Evolutionary conservation across 2,113 vertebrate species (phyloP).

Genomic region (Limnothrissa miodon): DNA sequence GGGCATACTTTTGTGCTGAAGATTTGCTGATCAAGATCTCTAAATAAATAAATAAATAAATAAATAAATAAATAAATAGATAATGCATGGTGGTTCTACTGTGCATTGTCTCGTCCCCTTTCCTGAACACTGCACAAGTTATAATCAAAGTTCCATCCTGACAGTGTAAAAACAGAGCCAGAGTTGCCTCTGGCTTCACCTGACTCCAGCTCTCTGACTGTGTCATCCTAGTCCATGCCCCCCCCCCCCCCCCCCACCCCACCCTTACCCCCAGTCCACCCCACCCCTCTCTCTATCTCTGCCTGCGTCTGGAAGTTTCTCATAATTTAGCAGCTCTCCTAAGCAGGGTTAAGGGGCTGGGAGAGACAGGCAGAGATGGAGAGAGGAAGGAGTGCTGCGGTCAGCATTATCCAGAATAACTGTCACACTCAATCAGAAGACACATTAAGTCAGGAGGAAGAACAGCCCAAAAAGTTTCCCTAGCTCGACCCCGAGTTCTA

Average conservation of each 20-base stretch:
- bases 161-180: neutral
- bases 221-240: neutral
- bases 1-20: too few relatives aligned
- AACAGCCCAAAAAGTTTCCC: neutral
- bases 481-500: neutral
- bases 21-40: too few relatives aligned
- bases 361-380: too few relatives aligned
- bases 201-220: neutral
- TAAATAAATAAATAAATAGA: too few relatives aligned
- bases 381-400: neutral
- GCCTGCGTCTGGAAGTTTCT: neutral
- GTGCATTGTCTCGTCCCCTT: neutral
- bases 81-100: neutral
- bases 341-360: neutral
- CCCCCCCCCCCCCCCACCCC: neutral
- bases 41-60: too few relatives aligned
- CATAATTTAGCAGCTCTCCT: conserved; percentile 11
- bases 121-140: neutral
- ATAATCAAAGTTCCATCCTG: neutral
- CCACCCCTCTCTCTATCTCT: neutral
- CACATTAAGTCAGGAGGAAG: neutral
- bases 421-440: conserved; percentile 26
- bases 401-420: conserved; percentile 25
- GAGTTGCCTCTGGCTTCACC: neutral
- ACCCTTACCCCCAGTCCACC: too few relatives aligned